Conservation (phyloP, 1,140 invertebrate species). For the Laupala kohalensis region DNA sequence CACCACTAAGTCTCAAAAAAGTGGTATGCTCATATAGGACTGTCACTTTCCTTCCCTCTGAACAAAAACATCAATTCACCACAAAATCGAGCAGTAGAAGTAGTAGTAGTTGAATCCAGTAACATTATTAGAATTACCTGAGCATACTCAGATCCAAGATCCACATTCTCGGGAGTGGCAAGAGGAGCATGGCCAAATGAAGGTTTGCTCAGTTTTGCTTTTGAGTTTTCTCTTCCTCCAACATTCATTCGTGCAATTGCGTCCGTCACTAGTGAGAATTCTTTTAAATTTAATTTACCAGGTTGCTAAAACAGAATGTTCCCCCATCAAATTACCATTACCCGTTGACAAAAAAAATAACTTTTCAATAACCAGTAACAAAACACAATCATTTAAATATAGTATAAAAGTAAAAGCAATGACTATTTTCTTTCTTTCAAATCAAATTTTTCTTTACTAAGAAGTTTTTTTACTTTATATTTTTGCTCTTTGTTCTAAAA, state of each 20-base stretch:
- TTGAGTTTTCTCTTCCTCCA: constrained; percentile 36
- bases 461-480: too few relatives aligned
- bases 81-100: too few relatives aligned
- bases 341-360: not conserved
- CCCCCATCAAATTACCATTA: not conserved
- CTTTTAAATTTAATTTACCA: constrained; percentile 79
- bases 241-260: constrained; percentile 68
- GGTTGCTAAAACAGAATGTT: constrained; percentile 49
- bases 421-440: too few relatives aligned
- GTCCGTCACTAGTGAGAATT: constrained; percentile 75
- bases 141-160: constrained; percentile 52
- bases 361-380: not conserved
- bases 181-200: constrained; percentile 56
- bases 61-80: too few relatives aligned
- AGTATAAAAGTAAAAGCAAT: too few relatives aligned
- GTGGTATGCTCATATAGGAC: too few relatives aligned
- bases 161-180: constrained; percentile 66
- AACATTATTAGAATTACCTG: constrained; percentile 29
- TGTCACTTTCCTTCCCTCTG: not conserved
- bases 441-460: too few relatives aligned
- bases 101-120: too few relatives aligned
- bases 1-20: too few relatives aligned
- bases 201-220: constrained; percentile 29
- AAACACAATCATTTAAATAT: too few relatives aligned
- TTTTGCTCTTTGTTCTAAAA: too few relatives aligned